Base-by-base conservation (phyloP, 2,888 invertebrate species). In the Gnatocerus cornutus region DNA sequence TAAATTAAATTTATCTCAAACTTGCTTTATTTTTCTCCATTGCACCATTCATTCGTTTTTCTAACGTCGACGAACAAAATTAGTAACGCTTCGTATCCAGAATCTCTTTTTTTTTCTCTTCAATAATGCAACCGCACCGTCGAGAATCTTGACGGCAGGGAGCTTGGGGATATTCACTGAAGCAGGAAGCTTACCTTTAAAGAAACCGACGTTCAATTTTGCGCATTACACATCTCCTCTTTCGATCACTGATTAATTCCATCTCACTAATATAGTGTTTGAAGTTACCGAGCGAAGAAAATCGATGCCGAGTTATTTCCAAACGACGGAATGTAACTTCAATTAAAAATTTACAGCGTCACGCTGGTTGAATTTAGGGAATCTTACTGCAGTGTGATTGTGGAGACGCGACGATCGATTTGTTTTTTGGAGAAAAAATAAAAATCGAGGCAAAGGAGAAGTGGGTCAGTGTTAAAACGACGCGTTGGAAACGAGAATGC, bases 161-260 rank as follows among this genome's bases (percentile, higher is more conserved):
- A 48, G 33, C 61, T 61, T 13, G 37, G 29, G 50, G 52, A 63
- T 50, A 62, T 50, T 63, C 63, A 52, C 16, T 33, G 41, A 53
- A 63, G 43, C 63, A 63, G 43, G 29, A 43, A 48, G 65, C 56
- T 65, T 65, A 65, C 56, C 52, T 58, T 41, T 50, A 46, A 59
- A 67, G 13, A 41, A 55, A 39, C 45, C 46, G 46, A 46, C 50
- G 59, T 52, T 59, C 59, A 59, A 67, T 67, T 66, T 67, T 67
- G 29, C 29, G 41, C 59, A 50, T 58, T 66, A 46, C 66, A 58
- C 58, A 27, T 59, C 33, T 67, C 59, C 58, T 12, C 52, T 58
- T 59, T 50, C 66, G 29, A 43, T 53, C 59, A 48, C 30, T 67
- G 59, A 59, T 67, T 67, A 59, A 50, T 65, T 56, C 46, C 43